These are phyloP conservation scores for Sericinus montela DNA, from an alignment of 2,888 invertebrate genomes.

Conservation along the genomic window DNA sequence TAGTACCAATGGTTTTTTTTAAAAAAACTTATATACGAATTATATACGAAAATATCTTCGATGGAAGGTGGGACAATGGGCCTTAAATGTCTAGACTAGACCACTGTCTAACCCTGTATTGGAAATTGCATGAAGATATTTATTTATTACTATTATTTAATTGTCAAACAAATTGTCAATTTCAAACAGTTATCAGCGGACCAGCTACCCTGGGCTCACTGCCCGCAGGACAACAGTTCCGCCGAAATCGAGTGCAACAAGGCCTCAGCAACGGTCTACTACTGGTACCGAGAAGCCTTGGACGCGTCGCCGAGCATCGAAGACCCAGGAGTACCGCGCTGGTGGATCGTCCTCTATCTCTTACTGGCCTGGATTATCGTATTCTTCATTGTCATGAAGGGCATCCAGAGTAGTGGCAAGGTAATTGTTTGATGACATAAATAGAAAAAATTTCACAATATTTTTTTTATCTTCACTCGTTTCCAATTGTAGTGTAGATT, in stretches of 20 bases:
- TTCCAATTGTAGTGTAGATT: too few relatives aligned
- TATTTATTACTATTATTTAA: too few relatives aligned
- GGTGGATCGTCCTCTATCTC: constrained; percentile 95
- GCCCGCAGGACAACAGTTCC: constrained; percentile 85
- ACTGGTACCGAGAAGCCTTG: constrained; percentile 94
- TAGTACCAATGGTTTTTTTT: too few relatives aligned
- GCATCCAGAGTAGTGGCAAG: constrained; percentile 97
- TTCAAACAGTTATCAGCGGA: constrained; percentile 78
- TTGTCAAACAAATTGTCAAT: too few relatives aligned
- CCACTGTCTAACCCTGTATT: too few relatives aligned
- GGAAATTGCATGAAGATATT: too few relatives aligned
- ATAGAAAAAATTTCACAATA: not conserved
- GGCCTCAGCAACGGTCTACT: constrained; percentile 93
- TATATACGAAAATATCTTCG: too few relatives aligned
- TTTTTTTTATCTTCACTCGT: too few relatives aligned
- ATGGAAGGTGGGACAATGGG: too few relatives aligned
- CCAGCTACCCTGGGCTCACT: constrained; percentile 90
- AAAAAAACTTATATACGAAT: too few relatives aligned
- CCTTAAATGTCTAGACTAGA: too few relatives aligned
- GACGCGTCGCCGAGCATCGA: constrained; percentile 93
- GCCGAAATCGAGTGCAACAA: constrained; percentile 86
- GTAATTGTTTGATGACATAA: constrained; percentile 77
- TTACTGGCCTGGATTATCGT: constrained; percentile 93
- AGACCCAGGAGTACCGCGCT: constrained; percentile 89
- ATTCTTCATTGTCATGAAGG: constrained; percentile 97